Evolutionary conservation across 92 coral and sea anemone genomes (phyloP).

Genomic region (Ricordea florida): DNA sequence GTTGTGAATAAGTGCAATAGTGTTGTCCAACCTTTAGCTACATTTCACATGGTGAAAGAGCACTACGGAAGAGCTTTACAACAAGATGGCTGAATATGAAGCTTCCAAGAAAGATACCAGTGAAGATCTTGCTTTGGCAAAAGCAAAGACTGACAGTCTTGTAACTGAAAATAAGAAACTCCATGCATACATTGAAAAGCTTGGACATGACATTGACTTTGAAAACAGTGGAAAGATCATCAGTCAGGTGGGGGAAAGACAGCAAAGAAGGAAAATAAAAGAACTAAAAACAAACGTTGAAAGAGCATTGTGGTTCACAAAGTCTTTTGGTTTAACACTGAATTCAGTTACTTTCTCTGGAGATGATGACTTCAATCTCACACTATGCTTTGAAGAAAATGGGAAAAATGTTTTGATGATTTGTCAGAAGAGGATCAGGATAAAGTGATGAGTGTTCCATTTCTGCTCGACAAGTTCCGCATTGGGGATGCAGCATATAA

Average conservation of each 20-base stretch:
- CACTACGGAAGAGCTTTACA: constrained; percentile 33
- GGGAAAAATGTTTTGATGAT: constrained; percentile 13
- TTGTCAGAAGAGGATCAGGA: constrained; percentile 30
- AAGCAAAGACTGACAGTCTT: constrained; percentile 14
- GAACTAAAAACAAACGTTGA: constrained; percentile 31
- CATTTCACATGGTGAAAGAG: too few species aligned
- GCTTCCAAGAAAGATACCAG: constrained; percentile 2
- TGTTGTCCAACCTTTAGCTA: too few species aligned
- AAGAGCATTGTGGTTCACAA: constrained; percentile 38
- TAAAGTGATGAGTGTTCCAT: constrained; percentile 10
- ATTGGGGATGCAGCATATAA: constrained; percentile 42
- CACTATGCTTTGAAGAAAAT: background rate
- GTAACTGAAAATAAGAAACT: constrained; percentile 9
- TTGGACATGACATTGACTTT: constrained; percentile 30
- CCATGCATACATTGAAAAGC: constrained; percentile 19
- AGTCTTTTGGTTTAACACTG: constrained; percentile 32
- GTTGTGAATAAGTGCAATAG: too few species aligned
- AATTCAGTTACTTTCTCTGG: constrained; percentile 12
- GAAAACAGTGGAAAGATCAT: constrained; percentile 21
- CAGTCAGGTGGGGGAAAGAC: constrained; percentile 45
- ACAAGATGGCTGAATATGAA: constrained; percentile 1
- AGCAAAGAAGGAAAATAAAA: constrained; percentile 48
- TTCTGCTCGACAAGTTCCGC: constrained; percentile 26
- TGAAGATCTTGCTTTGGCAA: constrained; percentile 3
- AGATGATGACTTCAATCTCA: constrained; percentile 14